Conservation (phyloP, 1,140 invertebrate genomes). For the Caerostris darwini region DNA sequence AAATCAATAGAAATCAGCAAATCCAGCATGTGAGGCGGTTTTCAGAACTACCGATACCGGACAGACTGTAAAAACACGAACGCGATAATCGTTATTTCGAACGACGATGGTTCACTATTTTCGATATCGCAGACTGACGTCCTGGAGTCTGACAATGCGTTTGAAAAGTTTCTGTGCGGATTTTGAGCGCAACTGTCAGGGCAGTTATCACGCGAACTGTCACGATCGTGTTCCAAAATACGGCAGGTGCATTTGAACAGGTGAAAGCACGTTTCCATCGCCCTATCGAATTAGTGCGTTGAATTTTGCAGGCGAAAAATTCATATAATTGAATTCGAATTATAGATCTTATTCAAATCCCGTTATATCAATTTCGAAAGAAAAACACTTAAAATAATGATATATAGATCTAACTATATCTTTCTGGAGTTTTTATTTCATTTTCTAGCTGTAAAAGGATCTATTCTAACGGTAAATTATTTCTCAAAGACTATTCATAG, state of each 20-base stretch:
- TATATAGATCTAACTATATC: too few relatives aligned
- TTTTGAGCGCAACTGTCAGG: conserved; percentile 6
- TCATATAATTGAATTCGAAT: neutral
- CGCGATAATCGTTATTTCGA: neutral
- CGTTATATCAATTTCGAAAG: too few relatives aligned
- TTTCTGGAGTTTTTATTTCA: too few relatives aligned
- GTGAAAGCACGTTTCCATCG: neutral
- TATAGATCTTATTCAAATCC: too few relatives aligned
- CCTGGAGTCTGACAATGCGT: neutral
- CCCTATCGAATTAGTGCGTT: neutral
- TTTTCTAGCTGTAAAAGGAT: too few relatives aligned
- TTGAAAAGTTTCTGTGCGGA: neutral
- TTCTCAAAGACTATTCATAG: too few relatives aligned
- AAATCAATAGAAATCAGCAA: conserved; percentile 28
- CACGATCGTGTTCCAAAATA: neutral
- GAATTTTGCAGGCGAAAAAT: neutral
- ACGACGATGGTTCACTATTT: neutral
- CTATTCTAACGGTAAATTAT: too few relatives aligned
- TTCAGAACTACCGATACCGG: neutral
- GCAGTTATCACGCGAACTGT: neutral
- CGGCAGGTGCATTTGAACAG: conserved; percentile 32
- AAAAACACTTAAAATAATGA: too few relatives aligned
- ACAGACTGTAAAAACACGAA: neutral
- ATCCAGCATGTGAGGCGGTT: neutral
- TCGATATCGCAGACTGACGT: neutral